phyloP scores from a whole-genome alignment of 2,113 vertebrate species.

The Tachycineta bicolor region DNA sequence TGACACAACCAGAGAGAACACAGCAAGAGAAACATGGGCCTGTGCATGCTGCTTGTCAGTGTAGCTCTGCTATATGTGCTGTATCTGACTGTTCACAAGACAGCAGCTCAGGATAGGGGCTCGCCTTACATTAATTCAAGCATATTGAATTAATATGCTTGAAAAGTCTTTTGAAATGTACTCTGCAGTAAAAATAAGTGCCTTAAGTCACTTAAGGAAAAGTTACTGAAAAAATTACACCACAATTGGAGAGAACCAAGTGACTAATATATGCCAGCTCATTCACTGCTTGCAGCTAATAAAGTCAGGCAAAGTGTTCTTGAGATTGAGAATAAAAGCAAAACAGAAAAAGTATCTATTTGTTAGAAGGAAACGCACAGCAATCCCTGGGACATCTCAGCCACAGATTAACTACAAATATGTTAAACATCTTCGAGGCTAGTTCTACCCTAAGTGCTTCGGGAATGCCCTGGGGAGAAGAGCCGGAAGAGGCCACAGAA shows the following conservation, averaged over 20 bases:
- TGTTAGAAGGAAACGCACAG: neutral
- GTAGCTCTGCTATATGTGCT: neutral
- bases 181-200: neutral
- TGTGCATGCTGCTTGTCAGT: neutral
- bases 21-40: accelerated
- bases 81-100: neutral
- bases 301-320: neutral
- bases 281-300: neutral
- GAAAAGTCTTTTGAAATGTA: neutral
- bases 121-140: neutral
- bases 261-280: neutral
- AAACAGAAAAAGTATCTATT: neutral
- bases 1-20: neutral
- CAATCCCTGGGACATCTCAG: neutral
- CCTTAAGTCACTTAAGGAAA: neutral
- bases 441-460: neutral
- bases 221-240: neutral
- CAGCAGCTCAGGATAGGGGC: neutral
- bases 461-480: neutral
- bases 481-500: neutral
- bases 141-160: no score
- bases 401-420: neutral
- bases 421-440: neutral
- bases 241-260: neutral
- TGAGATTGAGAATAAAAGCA: neutral